Base-by-base conservation (phyloP, 2,888 invertebrate species). In the Chesias legatella region DNA sequence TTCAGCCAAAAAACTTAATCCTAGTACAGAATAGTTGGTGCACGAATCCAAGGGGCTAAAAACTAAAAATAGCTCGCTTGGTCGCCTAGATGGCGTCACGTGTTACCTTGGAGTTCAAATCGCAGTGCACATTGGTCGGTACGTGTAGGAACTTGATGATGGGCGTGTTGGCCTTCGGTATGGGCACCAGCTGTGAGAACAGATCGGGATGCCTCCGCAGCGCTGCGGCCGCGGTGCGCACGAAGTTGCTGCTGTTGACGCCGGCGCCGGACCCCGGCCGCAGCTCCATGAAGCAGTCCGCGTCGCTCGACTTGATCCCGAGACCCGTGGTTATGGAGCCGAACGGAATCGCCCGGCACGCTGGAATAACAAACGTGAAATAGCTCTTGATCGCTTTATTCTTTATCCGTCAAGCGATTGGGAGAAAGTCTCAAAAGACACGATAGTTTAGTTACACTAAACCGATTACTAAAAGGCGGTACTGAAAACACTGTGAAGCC, bases 301-400 rank as follows among this genome's bases (percentile, higher is more conserved):
- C 89, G 75, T 95, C 95, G 64, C 94, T 94, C 56, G 89, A 75
- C 63, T 90, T 90, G 42, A 94, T 90, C 30, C 92, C 91, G 33
- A 95, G 79, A 1, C 93, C 93, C 1, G 92, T 94, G 1, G 92
- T 89, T 22, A 93, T 91, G 0, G 95, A 95, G 1, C 95, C 95
- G 76, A 94, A 95, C 1, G 92, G 91, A 3, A 78, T 48, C 1
- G 83, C 79, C 23, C 56, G 51, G 52, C 86, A 84, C 8, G 79
- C 88, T 88, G 74, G 21, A 7, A 20, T 1, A 27, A 10, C 0
- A 26, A 1, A 13, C 8, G 7, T 7, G 10, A 6, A 25, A 6
- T n/a, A 25, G 6, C 6, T 22, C n/a, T n/a, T n/a, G n/a, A n/a
- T n/a, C n/a, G n/a, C n/a, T n/a, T n/a, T n/a, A n/a, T n/a, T n/a